These are phyloP conservation scores for Eulemur rubriventer DNA, from an alignment of 2,797 vertebrate species.

Conservation along the genomic window DNA sequence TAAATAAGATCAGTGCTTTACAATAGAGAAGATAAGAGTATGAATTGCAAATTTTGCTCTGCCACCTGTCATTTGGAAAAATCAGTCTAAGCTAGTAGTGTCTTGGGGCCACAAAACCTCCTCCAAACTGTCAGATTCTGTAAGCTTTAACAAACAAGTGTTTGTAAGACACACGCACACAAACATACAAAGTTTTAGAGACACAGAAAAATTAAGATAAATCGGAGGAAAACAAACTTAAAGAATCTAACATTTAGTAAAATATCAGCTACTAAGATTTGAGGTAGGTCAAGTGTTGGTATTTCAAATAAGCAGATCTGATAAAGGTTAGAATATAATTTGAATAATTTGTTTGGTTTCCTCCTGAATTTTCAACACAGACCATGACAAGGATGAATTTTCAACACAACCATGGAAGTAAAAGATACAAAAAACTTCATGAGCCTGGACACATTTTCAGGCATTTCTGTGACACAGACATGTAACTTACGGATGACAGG, in stretches of 20 bases:
- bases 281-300: background rate
- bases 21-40: background rate
- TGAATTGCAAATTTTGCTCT: background rate
- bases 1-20: background rate
- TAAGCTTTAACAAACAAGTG: background rate
- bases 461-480: background rate
- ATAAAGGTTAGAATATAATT: conserved; percentile 32
- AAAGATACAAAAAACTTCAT: background rate
- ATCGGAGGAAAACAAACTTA: conserved; percentile 47
- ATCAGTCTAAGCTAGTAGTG: background rate
- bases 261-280: background rate
- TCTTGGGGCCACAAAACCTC: background rate
- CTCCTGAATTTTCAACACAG: conserved; percentile 26
- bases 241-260: background rate
- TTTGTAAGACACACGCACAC: background rate
- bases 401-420: background rate
- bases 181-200: background rate
- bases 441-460: background rate
- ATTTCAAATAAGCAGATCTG: background rate
- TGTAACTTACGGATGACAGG: conserved; percentile 90
- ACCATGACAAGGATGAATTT: background rate
- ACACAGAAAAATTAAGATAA: background rate
- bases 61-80: background rate
- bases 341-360: conserved; percentile 39
- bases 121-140: background rate